phyloP scores from a whole-genome alignment of 2,797 vertebrate genomes.

The Chelidonichthys spinosus region DNA sequence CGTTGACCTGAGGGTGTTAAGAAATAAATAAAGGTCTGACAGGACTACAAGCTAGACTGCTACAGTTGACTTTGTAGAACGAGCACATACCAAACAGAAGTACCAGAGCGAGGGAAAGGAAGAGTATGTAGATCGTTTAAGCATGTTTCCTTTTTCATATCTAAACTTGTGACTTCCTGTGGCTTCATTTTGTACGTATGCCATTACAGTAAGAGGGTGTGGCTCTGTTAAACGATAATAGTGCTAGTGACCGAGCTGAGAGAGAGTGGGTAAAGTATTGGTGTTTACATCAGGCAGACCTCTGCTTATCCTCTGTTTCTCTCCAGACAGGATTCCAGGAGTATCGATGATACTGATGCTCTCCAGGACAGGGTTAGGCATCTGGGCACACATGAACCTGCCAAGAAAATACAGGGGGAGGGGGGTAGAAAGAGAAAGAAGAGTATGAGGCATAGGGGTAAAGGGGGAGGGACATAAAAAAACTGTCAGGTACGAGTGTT shows the following conservation, averaged over 20 bases:
- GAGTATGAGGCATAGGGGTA: background rate
- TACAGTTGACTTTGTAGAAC: conserved; percentile 4
- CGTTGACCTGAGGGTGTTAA: conserved; percentile 17
- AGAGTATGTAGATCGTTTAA: background rate
- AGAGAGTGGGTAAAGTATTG: background rate
- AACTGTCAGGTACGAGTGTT: conserved; percentile 63
- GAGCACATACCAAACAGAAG: conserved; percentile 15
- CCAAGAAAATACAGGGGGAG: conserved; percentile 15
- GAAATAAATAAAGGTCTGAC: conserved; percentile 50
- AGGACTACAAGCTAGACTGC: background rate
- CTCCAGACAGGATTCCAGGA: conserved; percentile 90
- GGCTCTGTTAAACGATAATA: conserved; percentile 9
- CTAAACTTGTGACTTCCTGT: conserved; percentile 43
- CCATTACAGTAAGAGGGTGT: conserved; percentile 7
- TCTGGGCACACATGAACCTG: conserved; percentile 95
- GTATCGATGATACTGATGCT: conserved; percentile 98
- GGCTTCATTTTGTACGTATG: conserved; percentile 14
- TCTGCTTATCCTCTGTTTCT: conserved; percentile 89
- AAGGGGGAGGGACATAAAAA: conserved; percentile 12
- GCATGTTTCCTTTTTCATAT: conserved; percentile 19
- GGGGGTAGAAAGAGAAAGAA: conserved; percentile 2
- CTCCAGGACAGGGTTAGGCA: conserved; percentile 93
- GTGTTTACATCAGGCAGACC: conserved; percentile 68
- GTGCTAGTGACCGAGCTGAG: background rate
- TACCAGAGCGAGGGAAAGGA: conserved; percentile 3